Conservation (phyloP, 2,797 vertebrate genomes). For the Babyrousa celebensis region DNA sequence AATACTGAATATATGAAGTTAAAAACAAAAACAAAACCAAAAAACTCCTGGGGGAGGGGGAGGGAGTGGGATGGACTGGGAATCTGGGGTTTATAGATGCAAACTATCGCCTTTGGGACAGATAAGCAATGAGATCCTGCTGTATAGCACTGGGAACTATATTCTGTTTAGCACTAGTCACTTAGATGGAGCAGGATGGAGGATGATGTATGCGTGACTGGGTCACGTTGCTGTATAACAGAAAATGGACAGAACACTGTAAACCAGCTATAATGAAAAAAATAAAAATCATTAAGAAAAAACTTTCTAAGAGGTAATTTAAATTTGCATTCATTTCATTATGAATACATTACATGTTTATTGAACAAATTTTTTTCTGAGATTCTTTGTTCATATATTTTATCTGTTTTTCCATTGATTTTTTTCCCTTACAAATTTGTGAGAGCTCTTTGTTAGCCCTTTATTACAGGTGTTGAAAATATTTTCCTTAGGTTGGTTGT, state of each 20-base stretch:
- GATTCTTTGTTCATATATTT: slow-evolving; percentile 16
- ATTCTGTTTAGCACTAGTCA: too few species aligned
- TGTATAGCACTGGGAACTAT: too few species aligned
- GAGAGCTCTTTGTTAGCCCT: not conserved
- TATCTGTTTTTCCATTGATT: not conserved
- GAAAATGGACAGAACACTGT: too few species aligned
- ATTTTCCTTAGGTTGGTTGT: not conserved
- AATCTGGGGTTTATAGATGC: too few species aligned
- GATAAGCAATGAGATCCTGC: too few species aligned
- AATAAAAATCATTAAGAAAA: not conserved
- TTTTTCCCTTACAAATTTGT: slow-evolving; percentile 76
- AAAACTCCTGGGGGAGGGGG: too few species aligned
- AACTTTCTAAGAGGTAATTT: slow-evolving; percentile 9
- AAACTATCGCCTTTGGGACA: too few species aligned
- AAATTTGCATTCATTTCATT: slow-evolving; percentile 41
- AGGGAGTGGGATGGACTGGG: too few species aligned
- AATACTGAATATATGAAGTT: not conserved
- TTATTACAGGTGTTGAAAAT: slow-evolving; percentile 19
- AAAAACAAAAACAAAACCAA: not conserved
- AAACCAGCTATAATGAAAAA: too few species aligned
- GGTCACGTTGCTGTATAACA: too few species aligned
- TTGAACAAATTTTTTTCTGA: not conserved
- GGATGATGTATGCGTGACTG: too few species aligned
- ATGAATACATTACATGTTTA: not conserved
- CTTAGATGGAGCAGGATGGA: too few species aligned